Evolutionary conservation across 2,113 vertebrate species (phyloP), one percentile per base, ranked within the genome.

Genomic region (Amblyopsis rosae): DNA sequence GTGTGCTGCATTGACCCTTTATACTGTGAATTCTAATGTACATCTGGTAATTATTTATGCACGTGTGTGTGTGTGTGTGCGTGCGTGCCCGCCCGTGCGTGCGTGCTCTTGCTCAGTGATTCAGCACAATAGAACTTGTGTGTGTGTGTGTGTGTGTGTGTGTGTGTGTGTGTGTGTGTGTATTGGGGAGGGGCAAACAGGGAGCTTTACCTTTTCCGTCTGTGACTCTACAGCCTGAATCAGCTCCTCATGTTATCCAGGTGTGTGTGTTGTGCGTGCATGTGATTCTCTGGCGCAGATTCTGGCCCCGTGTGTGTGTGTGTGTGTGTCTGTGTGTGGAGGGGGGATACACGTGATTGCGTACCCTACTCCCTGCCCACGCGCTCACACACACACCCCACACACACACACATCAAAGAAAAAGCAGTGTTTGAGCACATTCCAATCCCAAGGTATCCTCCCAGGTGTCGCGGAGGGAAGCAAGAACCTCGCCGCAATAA

Each of bases 201-300:
- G 4, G 12, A 53, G 50, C n/a, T 53, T 89, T 90, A 90, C 89
- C 89, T 90, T 84, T 83, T 84, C 76, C 65, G 89, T 90, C 89
- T 89, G 87, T 74, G 65, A 79, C 85, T 88, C 67, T 86, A 79
- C 83, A 85, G 85, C 86, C 80, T 81, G 48, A 89, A 90, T 90
- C 86, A 89, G 85, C 89, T 90, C 86, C 89, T 86, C 89, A 89
- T 90, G 81, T 85, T 88, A 77, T 86, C 87, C 86, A 77, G 81
- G 73, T 62, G 10, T 7, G n/a, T n/a, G 45, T 47, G 59, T 47
- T 62, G 10, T 32, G 57, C 3, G 26, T 12, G 19, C 33, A 53
- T 57, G 48, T 75, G 13, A 65, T 3, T 61, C 6, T 61, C 72
- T 68, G 62, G 70, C 35, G 60, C 77, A 75, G 72, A 80, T 84